Percentiles rank a stretch among this genome's conserved stretches.
phyloP scores from a whole-genome alignment of 2,113 vertebrate species.

The Chionodraco myersi region DNA sequence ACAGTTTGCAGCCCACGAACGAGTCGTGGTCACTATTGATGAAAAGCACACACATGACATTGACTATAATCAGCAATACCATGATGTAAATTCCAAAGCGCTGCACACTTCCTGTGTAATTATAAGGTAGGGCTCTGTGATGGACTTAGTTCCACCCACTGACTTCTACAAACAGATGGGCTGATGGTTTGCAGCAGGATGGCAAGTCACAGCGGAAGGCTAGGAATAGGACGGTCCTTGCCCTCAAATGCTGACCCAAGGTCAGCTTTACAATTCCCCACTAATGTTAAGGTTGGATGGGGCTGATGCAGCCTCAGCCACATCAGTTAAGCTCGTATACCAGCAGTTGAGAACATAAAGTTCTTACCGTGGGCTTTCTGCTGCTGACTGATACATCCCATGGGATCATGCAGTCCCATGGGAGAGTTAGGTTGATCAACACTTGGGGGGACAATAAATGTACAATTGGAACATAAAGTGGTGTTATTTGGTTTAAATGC shows the following conservation, averaged over 20 bases:
- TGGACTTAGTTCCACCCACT: constrained; percentile 79
- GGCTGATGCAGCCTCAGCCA: constrained; percentile 38
- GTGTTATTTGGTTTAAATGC: background rate
- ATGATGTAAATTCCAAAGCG: constrained; percentile 65
- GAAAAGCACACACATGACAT: constrained; percentile 54
- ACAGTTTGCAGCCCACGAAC: constrained; percentile 39
- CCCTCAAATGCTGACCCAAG: constrained; percentile 18
- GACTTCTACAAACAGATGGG: constrained; percentile 67
- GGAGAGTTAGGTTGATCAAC: background rate
- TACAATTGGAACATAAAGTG: background rate
- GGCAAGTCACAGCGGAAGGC: constrained; percentile 45
- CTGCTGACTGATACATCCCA: background rate
- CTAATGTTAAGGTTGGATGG: constrained; percentile 9
- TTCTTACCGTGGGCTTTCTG: background rate
- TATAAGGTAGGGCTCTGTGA: constrained; percentile 76
- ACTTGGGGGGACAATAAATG: too few species aligned
- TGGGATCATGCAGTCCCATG: background rate
- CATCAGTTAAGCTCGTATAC: constrained; percentile 5
- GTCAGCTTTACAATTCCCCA: constrained; percentile 21
- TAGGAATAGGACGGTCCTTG: constrained; percentile 35
- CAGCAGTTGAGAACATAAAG: constrained; percentile 1
- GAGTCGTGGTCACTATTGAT: constrained; percentile 57
- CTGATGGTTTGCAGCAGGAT: constrained; percentile 60
- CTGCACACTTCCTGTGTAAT: constrained; percentile 76
- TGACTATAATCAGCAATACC: constrained; percentile 71